These are phyloP conservation scores for Sterna hirundo DNA, from an alignment of 2,113 vertebrate genomes.

Conservation along the genomic window DNA sequence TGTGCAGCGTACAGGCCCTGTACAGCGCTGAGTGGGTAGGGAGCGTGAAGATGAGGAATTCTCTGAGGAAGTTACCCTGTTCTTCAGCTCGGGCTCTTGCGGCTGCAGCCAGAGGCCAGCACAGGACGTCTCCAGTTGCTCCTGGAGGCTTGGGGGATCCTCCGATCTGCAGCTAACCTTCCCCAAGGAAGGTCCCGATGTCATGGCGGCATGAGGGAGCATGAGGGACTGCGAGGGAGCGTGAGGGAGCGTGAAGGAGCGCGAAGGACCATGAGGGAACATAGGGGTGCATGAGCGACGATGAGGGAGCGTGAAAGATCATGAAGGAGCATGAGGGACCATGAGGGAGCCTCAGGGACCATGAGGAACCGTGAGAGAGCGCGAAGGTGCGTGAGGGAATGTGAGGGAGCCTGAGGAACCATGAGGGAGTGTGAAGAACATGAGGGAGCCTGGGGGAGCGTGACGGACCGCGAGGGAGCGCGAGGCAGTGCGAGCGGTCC, in stretches of 20 bases:
- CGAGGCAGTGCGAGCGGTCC: not conserved
- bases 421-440: no score
- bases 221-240: not conserved
- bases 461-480: no score
- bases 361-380: not conserved
- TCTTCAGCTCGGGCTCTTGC: not conserved
- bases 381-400: no score
- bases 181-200: not conserved
- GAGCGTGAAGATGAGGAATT: fast-evolving
- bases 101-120: not conserved
- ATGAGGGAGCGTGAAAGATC: no score
- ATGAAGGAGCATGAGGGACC: no score
- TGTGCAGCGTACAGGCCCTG: fast-evolving
- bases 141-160: no score
- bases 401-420: no score
- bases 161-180: fast-evolving
- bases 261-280: not conserved
- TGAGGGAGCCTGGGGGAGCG: no score
- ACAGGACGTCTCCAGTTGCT: not conserved
- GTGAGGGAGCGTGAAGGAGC: not conserved
- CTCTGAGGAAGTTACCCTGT: not conserved
- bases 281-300: not conserved
- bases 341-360: not conserved
- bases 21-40: fast-evolving
- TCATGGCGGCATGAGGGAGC: not conserved